These are phyloP conservation scores for Mormyrus lacerda DNA, from an alignment of 2,113 vertebrate genomes.

Conservation along the genomic window DNA sequence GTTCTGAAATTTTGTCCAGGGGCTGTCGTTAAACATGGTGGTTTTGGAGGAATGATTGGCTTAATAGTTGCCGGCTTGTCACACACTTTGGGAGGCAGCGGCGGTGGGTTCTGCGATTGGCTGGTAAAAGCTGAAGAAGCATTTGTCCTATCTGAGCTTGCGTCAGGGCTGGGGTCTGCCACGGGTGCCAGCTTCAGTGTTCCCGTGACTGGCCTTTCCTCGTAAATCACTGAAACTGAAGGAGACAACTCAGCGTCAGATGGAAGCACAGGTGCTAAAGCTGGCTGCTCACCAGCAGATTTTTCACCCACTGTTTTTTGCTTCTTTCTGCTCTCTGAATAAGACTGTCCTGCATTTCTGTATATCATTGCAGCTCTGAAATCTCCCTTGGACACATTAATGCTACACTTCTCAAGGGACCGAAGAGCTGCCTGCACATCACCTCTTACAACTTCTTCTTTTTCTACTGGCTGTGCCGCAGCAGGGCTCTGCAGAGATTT, in stretches of 20 bases:
- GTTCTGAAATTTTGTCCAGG: conserved; percentile 20
- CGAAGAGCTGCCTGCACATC: conserved; percentile 70
- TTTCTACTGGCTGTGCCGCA: conserved; percentile 71
- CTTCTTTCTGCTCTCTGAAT: conserved; percentile 64
- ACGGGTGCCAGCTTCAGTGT: conserved; percentile 44
- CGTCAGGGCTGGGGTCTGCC: conserved; percentile 37
- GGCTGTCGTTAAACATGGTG: conserved; percentile 41
- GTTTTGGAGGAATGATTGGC: conserved; percentile 56
- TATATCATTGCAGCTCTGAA: conserved; percentile 80
- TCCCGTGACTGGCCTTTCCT: conserved; percentile 50
- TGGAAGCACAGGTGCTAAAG: conserved; percentile 61
- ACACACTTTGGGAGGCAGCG: conserved; percentile 40
- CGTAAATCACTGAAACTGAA: conserved; percentile 85
- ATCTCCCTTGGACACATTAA: conserved; percentile 83
- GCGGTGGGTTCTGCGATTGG: conserved; percentile 29
- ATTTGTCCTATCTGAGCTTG: conserved; percentile 35
- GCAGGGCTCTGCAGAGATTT: conserved; percentile 71
- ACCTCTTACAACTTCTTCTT: conserved; percentile 75
- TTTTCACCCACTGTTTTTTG: conserved; percentile 37
- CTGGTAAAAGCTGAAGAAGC: conserved; percentile 6
- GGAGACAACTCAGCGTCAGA: conserved; percentile 79
- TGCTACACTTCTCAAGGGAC: conserved; percentile 75
- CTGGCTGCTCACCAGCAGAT: conserved; percentile 56
- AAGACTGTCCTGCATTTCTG: conserved; percentile 72
- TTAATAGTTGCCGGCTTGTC: conserved; percentile 49